Evolutionary conservation across 2,113 vertebrate species (phyloP), one percentile per base, ranked within the genome.

Genomic region (Accipiter cooperii): DNA sequence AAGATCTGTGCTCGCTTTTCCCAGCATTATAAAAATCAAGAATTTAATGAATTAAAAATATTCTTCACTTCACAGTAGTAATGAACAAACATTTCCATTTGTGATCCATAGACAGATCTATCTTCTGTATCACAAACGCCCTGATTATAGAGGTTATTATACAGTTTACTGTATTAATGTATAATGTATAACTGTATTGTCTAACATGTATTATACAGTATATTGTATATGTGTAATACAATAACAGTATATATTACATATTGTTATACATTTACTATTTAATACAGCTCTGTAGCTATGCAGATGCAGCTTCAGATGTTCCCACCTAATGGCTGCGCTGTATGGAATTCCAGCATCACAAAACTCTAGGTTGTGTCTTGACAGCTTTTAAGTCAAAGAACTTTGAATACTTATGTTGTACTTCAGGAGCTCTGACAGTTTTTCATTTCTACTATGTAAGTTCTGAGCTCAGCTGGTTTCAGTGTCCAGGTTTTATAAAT

Each of bases 401-500:
- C 54, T 79, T 85, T 6, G n/a, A 84, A 18, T 46, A 44, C 10
- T 76, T 31, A 7, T 2, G 28, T 20, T 12, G 51, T 52, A 13
- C 63, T 97, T 99, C 98, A 99, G 92, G 98, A 98, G 49, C 96
- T 97, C 79, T 98, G 87, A 65, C 95, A 96, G 89, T 97, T 99
- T 97, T 99, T 99, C 80, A 98, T 97, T 94, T 98, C 98, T 69
- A 34, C 75, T 31, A 96, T 94, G 47, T 98, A 98, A 87, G 96
- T 95, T 93, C 96, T 97, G 73, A 99, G 93, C 52, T 97, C 83
- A 25, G 96, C 66, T 33, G 98, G 85, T 77, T 97, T 97, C 91
- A 98, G 94, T 17, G 97, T 98, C 99, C 99, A 99, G 69, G 98
- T 99, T 63, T 97, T 98, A 89, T 98, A 98, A 71, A 98, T 95